Percentiles rank a stretch among this genome's conserved stretches.
phyloP scores from a whole-genome alignment of 2,797 vertebrate species.

The Eulemur coronatus region DNA sequence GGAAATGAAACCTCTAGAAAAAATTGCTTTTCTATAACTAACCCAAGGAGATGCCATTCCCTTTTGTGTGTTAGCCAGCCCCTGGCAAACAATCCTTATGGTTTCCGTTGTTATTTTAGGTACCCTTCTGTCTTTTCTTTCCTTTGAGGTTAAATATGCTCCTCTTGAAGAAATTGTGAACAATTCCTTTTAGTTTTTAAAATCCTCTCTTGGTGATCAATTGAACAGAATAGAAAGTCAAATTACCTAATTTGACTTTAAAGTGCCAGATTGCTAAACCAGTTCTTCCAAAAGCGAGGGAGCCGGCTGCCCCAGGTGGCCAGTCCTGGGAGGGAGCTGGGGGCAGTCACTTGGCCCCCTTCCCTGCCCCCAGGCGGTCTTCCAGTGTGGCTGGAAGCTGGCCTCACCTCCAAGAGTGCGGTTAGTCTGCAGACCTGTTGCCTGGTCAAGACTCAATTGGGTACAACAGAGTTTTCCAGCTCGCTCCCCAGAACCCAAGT shows the following conservation, averaged over 20 bases:
- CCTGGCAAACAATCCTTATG: background rate
- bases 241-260: conserved; percentile 20
- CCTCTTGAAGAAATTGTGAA: background rate
- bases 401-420: background rate
- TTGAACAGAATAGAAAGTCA: background rate
- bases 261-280: background rate
- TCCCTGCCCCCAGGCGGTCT: background rate
- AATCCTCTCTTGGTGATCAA: background rate
- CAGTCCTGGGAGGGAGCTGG: no score
- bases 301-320: background rate
- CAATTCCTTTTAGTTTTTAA: background rate
- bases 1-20: background rate
- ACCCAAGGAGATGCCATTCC: background rate
- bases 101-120: background rate
- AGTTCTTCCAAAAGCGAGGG: background rate
- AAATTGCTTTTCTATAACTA: background rate
- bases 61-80: background rate
- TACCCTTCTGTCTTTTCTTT: background rate
- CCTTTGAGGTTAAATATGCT: background rate
- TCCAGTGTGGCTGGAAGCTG: background rate
- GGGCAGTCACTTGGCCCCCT: background rate
- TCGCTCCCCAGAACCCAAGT: background rate
- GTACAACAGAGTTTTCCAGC: background rate
- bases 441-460: background rate
- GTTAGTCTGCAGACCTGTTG: background rate